These are phyloP conservation scores for Salvelinus sp. DNA, from an alignment of 2,113 vertebrate genomes.

Conservation along the genomic window DNA sequence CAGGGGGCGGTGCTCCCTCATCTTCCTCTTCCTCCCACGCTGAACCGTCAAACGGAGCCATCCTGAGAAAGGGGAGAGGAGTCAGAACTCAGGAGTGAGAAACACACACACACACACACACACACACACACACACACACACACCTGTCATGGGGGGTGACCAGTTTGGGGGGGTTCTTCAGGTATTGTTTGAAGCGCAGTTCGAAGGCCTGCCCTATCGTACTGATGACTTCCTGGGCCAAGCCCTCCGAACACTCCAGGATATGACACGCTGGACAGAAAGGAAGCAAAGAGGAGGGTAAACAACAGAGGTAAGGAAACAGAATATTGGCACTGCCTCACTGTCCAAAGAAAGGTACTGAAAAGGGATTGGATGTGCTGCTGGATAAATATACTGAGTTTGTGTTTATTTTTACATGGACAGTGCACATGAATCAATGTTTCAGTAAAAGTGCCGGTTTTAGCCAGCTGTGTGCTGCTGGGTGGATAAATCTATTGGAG, in stretches of 20 bases:
- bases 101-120: neutral
- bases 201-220: conserved; percentile 98
- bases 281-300: conserved; percentile 15
- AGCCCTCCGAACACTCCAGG: conserved; percentile 92
- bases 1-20: conserved; percentile 75
- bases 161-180: conserved; percentile 96
- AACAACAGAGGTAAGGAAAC: neutral
- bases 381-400: neutral
- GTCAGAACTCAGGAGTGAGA: neutral
- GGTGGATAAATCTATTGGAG: too few relatives aligned
- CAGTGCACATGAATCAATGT: too few relatives aligned
- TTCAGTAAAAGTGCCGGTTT: too few relatives aligned
- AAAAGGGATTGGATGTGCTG: too few relatives aligned
- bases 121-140: neutral
- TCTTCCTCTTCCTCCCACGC: conserved; percentile 95
- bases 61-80: conserved; percentile 69
- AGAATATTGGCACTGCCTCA: too few relatives aligned
- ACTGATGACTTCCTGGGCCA: conserved; percentile 98
- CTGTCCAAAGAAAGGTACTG: too few relatives aligned
- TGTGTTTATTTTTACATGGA: too few relatives aligned
- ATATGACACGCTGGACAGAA: conserved; percentile 87
- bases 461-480: too few relatives aligned
- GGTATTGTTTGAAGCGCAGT: conserved; percentile 96
- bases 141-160: conserved; percentile 97
- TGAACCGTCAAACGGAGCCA: conserved; percentile 95